Base-by-base conservation (phyloP, 2,113 vertebrate genomes). In the Sander lucioperca region DNA sequence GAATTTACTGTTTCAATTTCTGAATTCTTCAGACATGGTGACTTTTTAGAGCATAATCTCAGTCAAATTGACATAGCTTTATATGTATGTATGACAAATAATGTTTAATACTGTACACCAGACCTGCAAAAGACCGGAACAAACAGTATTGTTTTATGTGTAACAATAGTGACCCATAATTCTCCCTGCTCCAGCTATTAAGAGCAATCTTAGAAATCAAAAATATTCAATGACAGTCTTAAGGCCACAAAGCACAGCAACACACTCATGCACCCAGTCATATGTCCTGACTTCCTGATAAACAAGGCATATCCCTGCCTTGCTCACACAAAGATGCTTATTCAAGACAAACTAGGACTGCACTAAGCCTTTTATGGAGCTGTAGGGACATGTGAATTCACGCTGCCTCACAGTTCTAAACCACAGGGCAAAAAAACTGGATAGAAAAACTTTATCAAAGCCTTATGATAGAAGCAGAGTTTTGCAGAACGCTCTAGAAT, bases 251-350 rank as follows among this genome's bases (percentile, higher is more conserved):
- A 84, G 56, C 58, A 85, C 27, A 79, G 51, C 76, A 23, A 39
- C 54, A 58, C 33, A 57, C 47, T 73, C 59, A 83, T 70, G 58
- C 80, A 89, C 23, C 0, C 47, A 81, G 91, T 94, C 93, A 94
- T 90, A 88, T 89, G 93, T 74, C 62, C 25, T 10, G 1, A 50
- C 13, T 5, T 57, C 54, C 63, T 83, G 30, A 79, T 43, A 85
- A 90, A 83, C 50, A 72, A 77, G 80, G 1, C 51, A 53, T 39
- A 53, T 66, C 51, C 48, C 77, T 64, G 80, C 57, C 12, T 59
- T 25, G 68, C 72, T 87, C 63, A 85, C 6, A 93, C 91, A 93
- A 93, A 92, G 91, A 79, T 30, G 45, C 58, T 81, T 72, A 89
- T 93, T 92, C 63, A 92, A 63, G 45, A 86, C 47, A 54, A 85